Conservation (phyloP, 2,888 invertebrate genomes). For the Capitulum mitella region DNA sequence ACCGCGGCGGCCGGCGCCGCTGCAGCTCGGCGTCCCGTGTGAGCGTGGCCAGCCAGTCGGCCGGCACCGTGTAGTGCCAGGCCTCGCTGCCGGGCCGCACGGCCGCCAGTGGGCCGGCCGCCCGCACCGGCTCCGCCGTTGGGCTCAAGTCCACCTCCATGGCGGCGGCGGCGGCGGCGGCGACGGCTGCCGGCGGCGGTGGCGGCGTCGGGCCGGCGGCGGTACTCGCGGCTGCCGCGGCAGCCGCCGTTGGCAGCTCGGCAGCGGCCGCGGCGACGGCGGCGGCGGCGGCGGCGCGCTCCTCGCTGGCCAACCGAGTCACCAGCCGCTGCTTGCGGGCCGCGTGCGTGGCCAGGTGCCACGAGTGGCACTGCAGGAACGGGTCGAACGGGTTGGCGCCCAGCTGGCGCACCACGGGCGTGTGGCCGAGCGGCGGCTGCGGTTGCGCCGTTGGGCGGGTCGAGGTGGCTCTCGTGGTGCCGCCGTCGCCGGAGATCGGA, state of each 20-base stretch:
- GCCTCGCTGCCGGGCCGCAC: not conserved
- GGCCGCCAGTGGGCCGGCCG: not conserved
- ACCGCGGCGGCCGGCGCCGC: conserved; percentile 45
- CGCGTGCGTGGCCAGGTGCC: conserved; percentile 49
- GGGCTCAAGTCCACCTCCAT: not conserved
- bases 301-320: not conserved
- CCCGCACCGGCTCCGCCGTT: conserved; percentile 1
- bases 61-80: conserved; percentile 13
- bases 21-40: conserved; percentile 69
- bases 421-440: conserved; percentile 27
- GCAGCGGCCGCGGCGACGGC: not conserved
- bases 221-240: not conserved
- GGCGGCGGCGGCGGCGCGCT: not conserved
- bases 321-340: not conserved
- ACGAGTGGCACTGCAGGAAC: conserved; percentile 63
- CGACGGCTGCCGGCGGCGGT: not conserved
- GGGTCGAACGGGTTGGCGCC: conserved; percentile 51
- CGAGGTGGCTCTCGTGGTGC: not conserved
- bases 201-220: not conserved
- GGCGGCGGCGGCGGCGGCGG: not conserved
- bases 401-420: conserved; percentile 25
- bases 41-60: conserved; percentile 81
- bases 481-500: not conserved
- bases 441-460: not conserved
- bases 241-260: not conserved